phyloP scores from a whole-genome alignment of 1,140 invertebrate species.

The Mactra quadrangularis region DNA sequence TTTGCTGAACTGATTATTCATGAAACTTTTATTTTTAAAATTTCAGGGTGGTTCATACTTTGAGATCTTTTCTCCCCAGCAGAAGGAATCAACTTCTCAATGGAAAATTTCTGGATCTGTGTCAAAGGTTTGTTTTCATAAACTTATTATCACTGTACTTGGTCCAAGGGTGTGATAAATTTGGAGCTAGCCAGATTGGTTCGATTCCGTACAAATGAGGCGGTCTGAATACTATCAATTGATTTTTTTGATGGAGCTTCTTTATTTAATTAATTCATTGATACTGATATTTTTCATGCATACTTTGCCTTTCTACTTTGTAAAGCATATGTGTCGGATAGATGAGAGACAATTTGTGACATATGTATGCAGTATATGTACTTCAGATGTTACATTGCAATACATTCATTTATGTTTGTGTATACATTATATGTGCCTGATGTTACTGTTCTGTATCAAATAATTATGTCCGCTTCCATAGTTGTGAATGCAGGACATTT shows the following conservation, averaged over 20 bases:
- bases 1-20: not conserved
- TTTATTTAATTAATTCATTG: too few species aligned
- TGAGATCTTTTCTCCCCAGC: constrained; percentile 73
- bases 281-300: too few species aligned
- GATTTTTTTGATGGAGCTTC: too few species aligned
- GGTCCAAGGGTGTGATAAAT: not conserved
- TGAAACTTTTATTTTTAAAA: not conserved
- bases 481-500: not conserved
- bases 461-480: not conserved
- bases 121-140: constrained; percentile 44
- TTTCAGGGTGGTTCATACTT: constrained; percentile 73
- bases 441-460: not conserved
- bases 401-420: too few species aligned
- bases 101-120: constrained; percentile 68
- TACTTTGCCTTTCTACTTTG: too few species aligned
- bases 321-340: too few species aligned
- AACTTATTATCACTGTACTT: not conserved
- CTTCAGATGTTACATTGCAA: too few species aligned
- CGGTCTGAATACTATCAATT: too few species aligned
- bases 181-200: too few species aligned
- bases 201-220: too few species aligned
- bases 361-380: too few species aligned
- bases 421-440: not conserved
- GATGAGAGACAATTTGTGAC: too few species aligned
- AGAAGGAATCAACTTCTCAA: constrained; percentile 67